A percentile compares a stretch with the other conserved stretches of the same genome.
Evolutionary conservation across 92 coral and sea anemone genomes (phyloP).

Genomic region (Palythoa grandis): DNA sequence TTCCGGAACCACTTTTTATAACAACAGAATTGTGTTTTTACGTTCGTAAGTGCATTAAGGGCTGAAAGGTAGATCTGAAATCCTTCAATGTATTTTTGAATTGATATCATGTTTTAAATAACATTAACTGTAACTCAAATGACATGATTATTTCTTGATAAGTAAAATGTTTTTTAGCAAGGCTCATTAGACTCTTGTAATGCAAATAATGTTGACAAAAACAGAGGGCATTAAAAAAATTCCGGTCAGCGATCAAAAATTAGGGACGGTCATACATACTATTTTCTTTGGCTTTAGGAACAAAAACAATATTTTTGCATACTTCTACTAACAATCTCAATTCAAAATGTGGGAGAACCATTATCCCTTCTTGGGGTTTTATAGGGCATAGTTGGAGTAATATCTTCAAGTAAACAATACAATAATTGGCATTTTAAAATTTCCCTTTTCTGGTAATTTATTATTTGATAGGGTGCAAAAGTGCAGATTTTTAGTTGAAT

Average conservation of each 20-base stretch:
- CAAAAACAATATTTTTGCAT: slow-evolving; percentile 4
- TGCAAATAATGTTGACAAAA: neutral
- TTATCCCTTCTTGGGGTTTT: neutral
- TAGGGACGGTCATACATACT: slow-evolving; percentile 14
- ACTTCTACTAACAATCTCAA: slow-evolving; percentile 11
- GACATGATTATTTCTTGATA: slow-evolving; percentile 1
- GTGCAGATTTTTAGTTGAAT: slow-evolving; percentile 16
- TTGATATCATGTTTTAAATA: neutral
- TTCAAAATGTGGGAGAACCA: slow-evolving; percentile 34
- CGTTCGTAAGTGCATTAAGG: slow-evolving; percentile 7
- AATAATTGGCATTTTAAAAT: slow-evolving; percentile 18
- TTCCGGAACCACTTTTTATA: slow-evolving; percentile 8
- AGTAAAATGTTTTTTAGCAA: slow-evolving; percentile 10
- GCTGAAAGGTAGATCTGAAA: slow-evolving; percentile 1
- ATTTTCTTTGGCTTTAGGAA: neutral
- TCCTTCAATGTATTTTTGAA: neutral
- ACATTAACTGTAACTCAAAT: slow-evolving; percentile 6
- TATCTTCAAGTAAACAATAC: slow-evolving; percentile 5
- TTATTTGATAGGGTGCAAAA: slow-evolving; percentile 12
- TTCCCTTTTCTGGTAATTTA: slow-evolving; percentile 10
- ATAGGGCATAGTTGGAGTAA: slow-evolving; percentile 14
- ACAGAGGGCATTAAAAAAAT: neutral
- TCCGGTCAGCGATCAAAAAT: slow-evolving; percentile 6
- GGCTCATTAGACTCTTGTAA: slow-evolving; percentile 17
- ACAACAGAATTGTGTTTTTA: neutral